phyloP scores from a whole-genome alignment of 1,140 invertebrate species.

The Penaeus chinensis region DNA sequence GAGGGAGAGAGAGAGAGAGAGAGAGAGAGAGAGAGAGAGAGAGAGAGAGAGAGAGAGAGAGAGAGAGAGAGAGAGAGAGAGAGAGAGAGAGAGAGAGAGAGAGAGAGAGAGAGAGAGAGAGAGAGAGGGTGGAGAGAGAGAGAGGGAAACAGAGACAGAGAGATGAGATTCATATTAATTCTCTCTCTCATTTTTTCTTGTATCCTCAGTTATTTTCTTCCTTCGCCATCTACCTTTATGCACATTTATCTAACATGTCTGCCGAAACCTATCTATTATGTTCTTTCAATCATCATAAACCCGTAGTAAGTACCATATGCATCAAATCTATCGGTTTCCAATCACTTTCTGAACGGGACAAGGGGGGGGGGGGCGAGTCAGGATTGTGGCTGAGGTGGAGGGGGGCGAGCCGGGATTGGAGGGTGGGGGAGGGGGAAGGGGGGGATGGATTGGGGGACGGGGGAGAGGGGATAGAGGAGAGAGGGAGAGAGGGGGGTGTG shows the following conservation, averaged over 20 bases:
- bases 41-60: no score
- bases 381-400: no score
- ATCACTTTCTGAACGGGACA: not conserved
- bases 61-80: no score
- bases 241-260: not conserved
- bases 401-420: no score
- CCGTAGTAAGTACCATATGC: constrained; percentile 22
- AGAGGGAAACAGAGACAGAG: not conserved
- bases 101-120: no score
- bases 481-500: no score
- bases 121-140: no score
- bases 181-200: not conserved
- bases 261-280: constrained; percentile 7
- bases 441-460: not conserved
- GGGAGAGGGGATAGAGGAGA: not conserved
- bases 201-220: not conserved
- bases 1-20: no score
- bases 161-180: not conserved
- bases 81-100: no score
- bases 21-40: no score
- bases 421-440: not conserved
- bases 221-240: not conserved
- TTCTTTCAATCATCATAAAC: constrained; percentile 35
- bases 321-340: constrained; percentile 37
- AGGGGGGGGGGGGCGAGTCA: not conserved